phyloP scores from a whole-genome alignment of 1,140 invertebrate genomes.

The Drosophila baimaii region DNA sequence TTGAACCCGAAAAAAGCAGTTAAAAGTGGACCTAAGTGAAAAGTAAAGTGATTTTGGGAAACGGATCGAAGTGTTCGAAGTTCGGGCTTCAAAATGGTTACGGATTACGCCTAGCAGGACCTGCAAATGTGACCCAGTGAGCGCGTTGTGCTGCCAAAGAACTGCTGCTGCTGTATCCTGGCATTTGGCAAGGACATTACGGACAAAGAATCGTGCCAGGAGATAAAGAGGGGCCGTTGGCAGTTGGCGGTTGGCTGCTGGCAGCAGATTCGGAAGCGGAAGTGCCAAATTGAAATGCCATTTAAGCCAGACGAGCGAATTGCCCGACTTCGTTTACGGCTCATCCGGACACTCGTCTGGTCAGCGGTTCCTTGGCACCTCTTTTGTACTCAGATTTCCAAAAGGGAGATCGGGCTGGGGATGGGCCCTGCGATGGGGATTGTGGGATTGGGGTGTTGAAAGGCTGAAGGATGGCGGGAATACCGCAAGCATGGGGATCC shows the following conservation, averaged over 20 bases:
- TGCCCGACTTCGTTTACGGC: conserved; percentile 42
- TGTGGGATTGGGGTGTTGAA: neutral
- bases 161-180: conserved; percentile 11
- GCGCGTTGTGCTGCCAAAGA: conserved; percentile 25
- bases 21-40: conserved; percentile 33
- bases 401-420: neutral
- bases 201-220: conserved; percentile 60
- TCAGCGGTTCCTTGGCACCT: conserved; percentile 8
- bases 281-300: conserved; percentile 79
- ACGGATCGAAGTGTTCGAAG: conserved; percentile 23
- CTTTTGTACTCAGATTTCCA: conserved; percentile 40
- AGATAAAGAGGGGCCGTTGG: neutral
- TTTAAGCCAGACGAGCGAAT: conserved; percentile 66
- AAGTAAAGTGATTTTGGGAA: conserved; percentile 52
- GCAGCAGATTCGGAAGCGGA: conserved; percentile 68
- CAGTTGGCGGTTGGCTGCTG: conserved; percentile 12
- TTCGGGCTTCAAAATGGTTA: neutral
- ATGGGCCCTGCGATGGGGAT: neutral
- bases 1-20: conserved; percentile 65
- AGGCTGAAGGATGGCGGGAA: neutral
- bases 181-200: conserved; percentile 71
- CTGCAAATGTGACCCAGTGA: conserved; percentile 34
- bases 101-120: conserved; percentile 6
- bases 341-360: conserved; percentile 15
- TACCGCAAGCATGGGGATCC: conserved; percentile 19